These are phyloP conservation scores for Agonopterix heracliana DNA, from an alignment of 2,888 invertebrate genomes.

Conservation along the genomic window DNA sequence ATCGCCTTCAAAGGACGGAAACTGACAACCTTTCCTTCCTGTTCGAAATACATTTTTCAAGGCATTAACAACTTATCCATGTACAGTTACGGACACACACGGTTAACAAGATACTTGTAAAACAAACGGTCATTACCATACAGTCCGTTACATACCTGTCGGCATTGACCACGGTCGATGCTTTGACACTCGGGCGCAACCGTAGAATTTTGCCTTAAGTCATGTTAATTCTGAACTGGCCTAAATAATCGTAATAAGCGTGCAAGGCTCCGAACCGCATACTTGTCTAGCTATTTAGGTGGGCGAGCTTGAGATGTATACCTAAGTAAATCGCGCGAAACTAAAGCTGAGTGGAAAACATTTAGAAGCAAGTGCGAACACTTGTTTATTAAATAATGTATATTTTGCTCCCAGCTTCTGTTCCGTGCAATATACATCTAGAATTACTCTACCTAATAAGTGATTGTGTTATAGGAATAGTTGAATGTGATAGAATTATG, in stretches of 20 bases:
- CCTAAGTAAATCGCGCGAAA: too few relatives aligned
- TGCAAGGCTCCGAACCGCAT: constrained; percentile 52
- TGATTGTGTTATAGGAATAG: too few relatives aligned
- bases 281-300: constrained; percentile 37
- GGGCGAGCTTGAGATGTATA: constrained; percentile 25
- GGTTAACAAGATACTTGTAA: constrained; percentile 17
- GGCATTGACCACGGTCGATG: constrained; percentile 53
- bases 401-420: too few relatives aligned
- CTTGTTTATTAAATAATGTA: too few relatives aligned
- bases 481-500: too few relatives aligned
- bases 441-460: too few relatives aligned
- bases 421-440: too few relatives aligned
- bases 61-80: constrained; percentile 28
- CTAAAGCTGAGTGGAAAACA: too few relatives aligned
- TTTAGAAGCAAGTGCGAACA: too few relatives aligned
- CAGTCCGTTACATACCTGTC: constrained; percentile 37
- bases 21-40: constrained; percentile 10
- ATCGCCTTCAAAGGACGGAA: constrained; percentile 8
- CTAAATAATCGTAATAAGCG: constrained; percentile 43
- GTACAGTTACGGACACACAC: constrained; percentile 32
- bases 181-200: constrained; percentile 20
- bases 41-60: constrained; percentile 19
- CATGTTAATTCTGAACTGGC: constrained; percentile 48
- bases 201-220: constrained; percentile 41
- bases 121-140: constrained; percentile 53